Evolutionary conservation across 2,888 invertebrate species (phyloP).

Genomic region (Lasiommata megera): DNA sequence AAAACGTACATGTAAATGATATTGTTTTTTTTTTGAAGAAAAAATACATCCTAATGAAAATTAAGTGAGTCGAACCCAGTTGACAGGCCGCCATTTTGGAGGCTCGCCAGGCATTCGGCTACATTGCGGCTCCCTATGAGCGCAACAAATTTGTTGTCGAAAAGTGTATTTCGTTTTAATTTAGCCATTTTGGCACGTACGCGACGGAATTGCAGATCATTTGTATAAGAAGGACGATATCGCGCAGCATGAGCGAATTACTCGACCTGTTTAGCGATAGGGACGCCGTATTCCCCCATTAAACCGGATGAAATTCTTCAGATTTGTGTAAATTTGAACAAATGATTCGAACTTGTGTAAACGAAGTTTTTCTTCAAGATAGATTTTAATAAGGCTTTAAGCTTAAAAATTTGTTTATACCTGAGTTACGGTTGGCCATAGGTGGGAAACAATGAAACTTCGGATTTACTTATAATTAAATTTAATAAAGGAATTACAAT

Average conservation of each 20-base stretch:
- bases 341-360: too few relatives aligned
- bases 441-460: too few relatives aligned
- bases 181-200: slow-evolving; percentile 74
- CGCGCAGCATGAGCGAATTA: slow-evolving; percentile 19
- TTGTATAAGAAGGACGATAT: slow-evolving; percentile 58
- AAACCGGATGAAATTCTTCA: too few relatives aligned
- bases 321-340: too few relatives aligned
- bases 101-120: slow-evolving; percentile 31
- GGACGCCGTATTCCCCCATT: neutral
- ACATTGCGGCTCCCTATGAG: slow-evolving; percentile 57
- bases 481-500: too few relatives aligned
- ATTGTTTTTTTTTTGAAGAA: neutral
- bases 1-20: too few relatives aligned
- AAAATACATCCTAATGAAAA: slow-evolving; percentile 14
- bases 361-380: too few relatives aligned
- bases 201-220: slow-evolving; percentile 65
- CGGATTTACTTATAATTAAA: too few relatives aligned
- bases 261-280: neutral
- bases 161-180: slow-evolving; percentile 67
- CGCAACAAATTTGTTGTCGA: slow-evolving; percentile 51
- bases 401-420: too few relatives aligned
- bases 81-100: slow-evolving; percentile 30
- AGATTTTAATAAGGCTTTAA: too few relatives aligned
- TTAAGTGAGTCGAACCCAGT: slow-evolving; percentile 14
- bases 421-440: too few relatives aligned